Conservation (phyloP, 2,797 vertebrate species). For the Rhinatrema bivittatum region DNA sequence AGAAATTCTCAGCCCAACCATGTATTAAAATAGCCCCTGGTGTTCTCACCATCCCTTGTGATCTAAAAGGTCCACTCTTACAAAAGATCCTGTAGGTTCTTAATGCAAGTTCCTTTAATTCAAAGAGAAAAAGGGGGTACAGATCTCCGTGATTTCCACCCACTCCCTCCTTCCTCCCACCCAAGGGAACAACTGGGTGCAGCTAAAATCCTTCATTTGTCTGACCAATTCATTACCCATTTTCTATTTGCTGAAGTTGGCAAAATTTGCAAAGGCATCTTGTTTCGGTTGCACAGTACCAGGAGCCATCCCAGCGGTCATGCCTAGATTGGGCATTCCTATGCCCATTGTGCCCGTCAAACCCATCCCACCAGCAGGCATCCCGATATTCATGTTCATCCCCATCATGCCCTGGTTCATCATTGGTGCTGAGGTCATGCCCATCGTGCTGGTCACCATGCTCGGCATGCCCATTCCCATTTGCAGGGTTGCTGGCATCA, state of each 20-base stretch:
- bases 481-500: slow-evolving; percentile 69
- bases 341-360: slow-evolving; percentile 65
- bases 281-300: slow-evolving; percentile 84
- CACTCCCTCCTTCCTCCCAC: too few relatives aligned
- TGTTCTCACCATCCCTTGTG: slow-evolving; percentile 40
- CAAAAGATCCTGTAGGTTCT: slow-evolving; percentile 58
- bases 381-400: slow-evolving; percentile 58
- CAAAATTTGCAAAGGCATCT: slow-evolving; percentile 96
- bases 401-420: slow-evolving; percentile 64
- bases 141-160: slow-evolving; percentile 55
- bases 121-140: slow-evolving; percentile 32
- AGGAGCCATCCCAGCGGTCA: slow-evolving; percentile 63
- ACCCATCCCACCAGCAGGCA: slow-evolving; percentile 67
- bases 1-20: slow-evolving; percentile 30
- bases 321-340: slow-evolving; percentile 64
- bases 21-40: slow-evolving; percentile 35
- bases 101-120: slow-evolving; percentile 30
- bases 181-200: slow-evolving; percentile 44
- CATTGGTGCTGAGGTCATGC: slow-evolving; percentile 54
- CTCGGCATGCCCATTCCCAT: slow-evolving; percentile 62
- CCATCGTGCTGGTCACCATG: slow-evolving; percentile 58
- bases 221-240: slow-evolving; percentile 43
- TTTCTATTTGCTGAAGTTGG: slow-evolving; percentile 95
- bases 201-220: slow-evolving; percentile 67
- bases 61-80: slow-evolving; percentile 44